These are phyloP conservation scores for Eulemur coronatus DNA, from an alignment of 2,797 vertebrate species.

Conservation along the genomic window DNA sequence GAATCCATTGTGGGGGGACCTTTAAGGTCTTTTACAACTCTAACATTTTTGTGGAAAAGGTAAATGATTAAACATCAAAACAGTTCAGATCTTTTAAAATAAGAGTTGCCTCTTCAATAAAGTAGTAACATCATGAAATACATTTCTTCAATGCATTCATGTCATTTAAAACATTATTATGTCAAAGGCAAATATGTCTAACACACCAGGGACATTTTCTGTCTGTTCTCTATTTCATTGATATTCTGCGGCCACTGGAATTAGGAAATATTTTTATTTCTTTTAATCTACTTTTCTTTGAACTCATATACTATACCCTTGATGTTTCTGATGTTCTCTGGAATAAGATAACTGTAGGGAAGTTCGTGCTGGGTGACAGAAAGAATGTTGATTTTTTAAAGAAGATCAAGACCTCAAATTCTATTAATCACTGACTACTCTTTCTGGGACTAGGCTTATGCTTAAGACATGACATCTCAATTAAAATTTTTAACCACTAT, in stretches of 20 bases:
- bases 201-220: neutral
- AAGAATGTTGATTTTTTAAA: neutral
- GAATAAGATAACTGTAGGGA: constrained; percentile 19
- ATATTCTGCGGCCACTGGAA: neutral
- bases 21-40: neutral
- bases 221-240: neutral
- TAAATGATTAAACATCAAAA: constrained; percentile 33
- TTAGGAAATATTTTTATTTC: neutral
- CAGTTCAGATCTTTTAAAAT: neutral
- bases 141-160: neutral
- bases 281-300: constrained; percentile 46
- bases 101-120: neutral
- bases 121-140: neutral
- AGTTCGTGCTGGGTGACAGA: neutral
- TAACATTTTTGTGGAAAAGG: neutral
- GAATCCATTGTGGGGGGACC: neutral
- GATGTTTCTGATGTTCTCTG: neutral
- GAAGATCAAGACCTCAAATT: constrained; percentile 34
- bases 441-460: neutral
- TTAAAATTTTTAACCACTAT: neutral
- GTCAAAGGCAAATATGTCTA: neutral
- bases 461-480: neutral
- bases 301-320: neutral
- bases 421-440: neutral
- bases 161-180: neutral